Conservation (phyloP, 2,888 invertebrate genomes). For the Zonitis immaculata region DNA sequence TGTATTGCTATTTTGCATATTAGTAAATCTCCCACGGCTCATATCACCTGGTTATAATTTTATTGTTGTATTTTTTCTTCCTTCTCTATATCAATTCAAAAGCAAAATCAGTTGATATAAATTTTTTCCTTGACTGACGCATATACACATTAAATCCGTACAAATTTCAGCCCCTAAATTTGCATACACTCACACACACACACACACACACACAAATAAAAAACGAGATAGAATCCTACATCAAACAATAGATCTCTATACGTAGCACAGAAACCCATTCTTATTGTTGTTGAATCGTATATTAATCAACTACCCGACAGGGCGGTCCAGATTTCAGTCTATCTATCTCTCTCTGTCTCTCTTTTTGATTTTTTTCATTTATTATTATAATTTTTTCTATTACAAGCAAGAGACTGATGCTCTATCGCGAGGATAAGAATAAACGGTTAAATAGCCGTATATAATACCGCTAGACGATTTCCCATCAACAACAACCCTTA, state of each 20-base stretch:
- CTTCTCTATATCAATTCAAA: no score
- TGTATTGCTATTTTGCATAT: conserved; percentile 6
- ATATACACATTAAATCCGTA: conserved; percentile 2
- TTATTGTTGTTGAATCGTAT: conserved; percentile 18
- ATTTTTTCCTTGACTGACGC: conserved; percentile 9
- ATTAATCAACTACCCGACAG: conserved; percentile 22
- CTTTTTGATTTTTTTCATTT: no score
- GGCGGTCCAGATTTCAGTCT: conserved; percentile 23
- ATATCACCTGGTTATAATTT: conserved; percentile 17
- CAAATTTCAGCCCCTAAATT: conserved; percentile 11
- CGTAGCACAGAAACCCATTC: conserved; percentile 17
- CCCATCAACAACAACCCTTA: no score
- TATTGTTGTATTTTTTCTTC: no score
- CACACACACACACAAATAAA: no score
- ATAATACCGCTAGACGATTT: no score
- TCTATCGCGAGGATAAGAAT: conserved; percentile 19
- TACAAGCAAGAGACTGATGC: conserved; percentile 14
- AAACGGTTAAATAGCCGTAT: conserved; percentile 14
- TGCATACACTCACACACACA: conserved; percentile 18
- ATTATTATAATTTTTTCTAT: no score
- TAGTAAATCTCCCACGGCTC: conserved; percentile 16
- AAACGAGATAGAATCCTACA: no score
- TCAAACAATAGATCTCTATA: conserved; percentile 18
- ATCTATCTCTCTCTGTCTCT: no score
- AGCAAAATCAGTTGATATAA: conserved; percentile 2